These are phyloP conservation scores for Fulica atra DNA, from an alignment of 2,113 vertebrate genomes.

Conservation along the genomic window DNA sequence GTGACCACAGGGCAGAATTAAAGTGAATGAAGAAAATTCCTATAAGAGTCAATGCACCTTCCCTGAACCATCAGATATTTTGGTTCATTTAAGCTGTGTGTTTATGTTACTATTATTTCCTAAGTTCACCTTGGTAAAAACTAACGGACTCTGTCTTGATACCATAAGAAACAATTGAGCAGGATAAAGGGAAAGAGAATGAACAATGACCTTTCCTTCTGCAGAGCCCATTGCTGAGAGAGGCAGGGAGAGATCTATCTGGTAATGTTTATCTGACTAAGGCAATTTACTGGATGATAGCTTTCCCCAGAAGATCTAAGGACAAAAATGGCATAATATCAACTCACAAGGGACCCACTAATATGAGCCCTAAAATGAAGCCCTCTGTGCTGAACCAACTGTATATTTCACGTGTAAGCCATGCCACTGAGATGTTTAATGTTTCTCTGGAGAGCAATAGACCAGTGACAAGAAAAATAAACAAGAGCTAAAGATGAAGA, in stretches of 20 bases:
- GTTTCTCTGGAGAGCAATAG: constrained; percentile 59
- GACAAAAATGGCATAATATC: constrained; percentile 66
- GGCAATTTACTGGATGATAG: constrained; percentile 68
- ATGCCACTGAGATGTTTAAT: constrained; percentile 59
- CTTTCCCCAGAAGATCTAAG: constrained; percentile 62
- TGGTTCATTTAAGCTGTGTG: constrained; percentile 20
- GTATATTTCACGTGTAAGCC: constrained; percentile 53
- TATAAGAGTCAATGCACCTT: background rate
- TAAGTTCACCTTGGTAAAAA: constrained; percentile 53
- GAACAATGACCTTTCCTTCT: constrained; percentile 52
- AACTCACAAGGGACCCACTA: constrained; percentile 44
- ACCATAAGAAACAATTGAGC: constrained; percentile 23
- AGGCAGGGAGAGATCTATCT: constrained; percentile 57
- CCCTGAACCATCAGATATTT: background rate
- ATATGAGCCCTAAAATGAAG: constrained; percentile 62
- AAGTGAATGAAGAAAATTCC: constrained; percentile 15
- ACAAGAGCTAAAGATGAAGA: constrained; percentile 67
- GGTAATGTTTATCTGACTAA: constrained; percentile 62
- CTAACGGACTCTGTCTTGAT: background rate
- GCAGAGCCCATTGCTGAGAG: constrained; percentile 35
- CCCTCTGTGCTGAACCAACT: constrained; percentile 50
- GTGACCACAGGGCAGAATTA: background rate
- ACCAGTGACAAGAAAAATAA: constrained; percentile 72
- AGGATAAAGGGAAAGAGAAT: constrained; percentile 32
- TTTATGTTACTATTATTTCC: constrained; percentile 18